A percentile compares a stretch with the other conserved stretches of the same genome.
Conservation (phyloP, 2,113 vertebrate genomes). For the Dicentrarchus labrax region DNA sequence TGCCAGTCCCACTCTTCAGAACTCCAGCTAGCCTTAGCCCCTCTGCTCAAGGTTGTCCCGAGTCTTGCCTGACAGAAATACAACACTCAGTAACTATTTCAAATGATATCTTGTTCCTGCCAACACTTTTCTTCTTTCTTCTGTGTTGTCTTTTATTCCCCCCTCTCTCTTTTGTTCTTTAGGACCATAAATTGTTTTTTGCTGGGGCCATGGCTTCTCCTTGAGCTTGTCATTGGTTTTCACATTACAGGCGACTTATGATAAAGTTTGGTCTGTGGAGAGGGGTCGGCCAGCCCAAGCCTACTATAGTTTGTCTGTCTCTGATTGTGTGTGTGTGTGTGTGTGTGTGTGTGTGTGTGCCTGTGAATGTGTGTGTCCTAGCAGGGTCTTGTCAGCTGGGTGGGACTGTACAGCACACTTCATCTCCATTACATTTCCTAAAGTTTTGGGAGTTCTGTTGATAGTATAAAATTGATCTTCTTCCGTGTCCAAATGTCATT, state of each 20-base stretch:
- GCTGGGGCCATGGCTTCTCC: slow-evolving; percentile 54
- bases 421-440: slow-evolving; percentile 6
- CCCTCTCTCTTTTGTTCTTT: slow-evolving; percentile 55
- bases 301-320: slow-evolving; percentile 10
- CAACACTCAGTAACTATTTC: slow-evolving; percentile 65
- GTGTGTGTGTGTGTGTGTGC: slow-evolving; percentile 12
- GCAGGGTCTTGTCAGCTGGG: not conserved
- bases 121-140: slow-evolving; percentile 59
- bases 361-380: not conserved
- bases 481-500: not conserved
- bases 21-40: slow-evolving; percentile 33
- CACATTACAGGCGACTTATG: slow-evolving; percentile 67
- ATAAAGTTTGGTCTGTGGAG: slow-evolving; percentile 67
- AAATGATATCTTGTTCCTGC: slow-evolving; percentile 51
- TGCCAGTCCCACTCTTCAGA: slow-evolving; percentile 39
- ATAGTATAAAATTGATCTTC: not conserved
- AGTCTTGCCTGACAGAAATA: slow-evolving; percentile 54
- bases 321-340: slow-evolving; percentile 27
- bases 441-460: slow-evolving; percentile 19
- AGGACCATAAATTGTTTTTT: slow-evolving; percentile 57
- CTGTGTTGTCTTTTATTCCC: slow-evolving; percentile 49
- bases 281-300: slow-evolving; percentile 6
- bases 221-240: slow-evolving; percentile 75
- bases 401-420: not conserved
- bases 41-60: slow-evolving; percentile 64